Evolutionary conservation across 2,888 invertebrate species (phyloP).

Genomic region (Seladonia tumulorum): DNA sequence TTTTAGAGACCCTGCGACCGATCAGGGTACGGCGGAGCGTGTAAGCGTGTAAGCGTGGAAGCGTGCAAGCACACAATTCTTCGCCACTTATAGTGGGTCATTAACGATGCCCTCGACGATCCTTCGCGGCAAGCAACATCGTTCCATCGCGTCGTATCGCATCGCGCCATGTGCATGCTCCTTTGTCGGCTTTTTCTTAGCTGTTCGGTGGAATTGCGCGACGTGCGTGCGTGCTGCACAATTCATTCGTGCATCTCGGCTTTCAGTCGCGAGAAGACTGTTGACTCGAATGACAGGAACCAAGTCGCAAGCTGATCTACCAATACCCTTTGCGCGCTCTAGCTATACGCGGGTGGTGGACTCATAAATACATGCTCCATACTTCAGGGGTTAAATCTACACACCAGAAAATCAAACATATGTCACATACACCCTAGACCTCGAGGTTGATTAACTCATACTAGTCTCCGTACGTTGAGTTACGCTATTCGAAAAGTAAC

Average conservation of each 20-base stretch:
- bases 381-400: too few relatives aligned
- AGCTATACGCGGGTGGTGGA: too few relatives aligned
- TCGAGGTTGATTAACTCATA: too few relatives aligned
- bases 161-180: not conserved
- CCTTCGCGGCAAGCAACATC: constrained; percentile 36
- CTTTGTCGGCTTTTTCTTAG: constrained; percentile 28
- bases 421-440: too few relatives aligned
- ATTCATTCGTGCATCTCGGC: not conserved
- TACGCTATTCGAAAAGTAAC: too few relatives aligned
- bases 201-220: not conserved
- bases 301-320: not conserved
- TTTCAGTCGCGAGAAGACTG: not conserved
- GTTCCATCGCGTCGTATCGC: not conserved
- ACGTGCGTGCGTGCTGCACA: not conserved
- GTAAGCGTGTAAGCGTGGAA: constrained; percentile 24
- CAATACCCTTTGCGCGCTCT: not conserved
- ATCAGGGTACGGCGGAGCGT: constrained; percentile 66
- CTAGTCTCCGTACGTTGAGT: too few relatives aligned
- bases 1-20: constrained; percentile 72
- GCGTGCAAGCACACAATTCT: constrained; percentile 62
- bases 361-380: too few relatives aligned
- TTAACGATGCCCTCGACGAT: constrained; percentile 66
- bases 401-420: too few relatives aligned
- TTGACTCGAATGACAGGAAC: not conserved
- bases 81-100: constrained; percentile 65